A percentile compares a stretch with the other conserved stretches of the same genome.
Evolutionary conservation across 2,888 invertebrate species (phyloP).

Genomic region (Nowickia ferox): DNA sequence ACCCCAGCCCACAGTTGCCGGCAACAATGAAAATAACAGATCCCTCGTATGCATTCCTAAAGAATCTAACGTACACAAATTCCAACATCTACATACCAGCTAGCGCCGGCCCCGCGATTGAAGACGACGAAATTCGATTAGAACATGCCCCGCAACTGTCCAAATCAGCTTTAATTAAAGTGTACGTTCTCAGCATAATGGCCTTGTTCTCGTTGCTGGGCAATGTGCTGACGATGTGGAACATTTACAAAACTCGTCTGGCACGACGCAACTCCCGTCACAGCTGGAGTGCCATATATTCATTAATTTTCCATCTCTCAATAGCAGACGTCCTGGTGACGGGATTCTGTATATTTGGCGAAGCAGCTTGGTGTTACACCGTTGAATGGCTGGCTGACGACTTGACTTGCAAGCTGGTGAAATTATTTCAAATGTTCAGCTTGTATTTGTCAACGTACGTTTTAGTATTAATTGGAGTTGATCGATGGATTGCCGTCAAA

Average conservation of each 20-base stretch:
- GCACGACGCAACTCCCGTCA: constrained; percentile 85
- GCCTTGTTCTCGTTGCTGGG: constrained; percentile 89
- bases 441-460: constrained; percentile 92
- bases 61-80: constrained; percentile 56
- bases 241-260: constrained; percentile 87
- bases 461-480: constrained; percentile 91
- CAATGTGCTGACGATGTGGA: constrained; percentile 90
- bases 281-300: constrained; percentile 89
- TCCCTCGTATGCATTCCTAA: constrained; percentile 50
- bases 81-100: constrained; percentile 53
- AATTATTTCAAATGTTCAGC: constrained; percentile 92
- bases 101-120: constrained; percentile 56
- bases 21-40: constrained; percentile 55
- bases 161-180: constrained; percentile 86
- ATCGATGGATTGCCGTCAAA: constrained; percentile 91
- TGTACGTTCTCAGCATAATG: constrained; percentile 88
- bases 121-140: constrained; percentile 76
- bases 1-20: constrained; percentile 46
- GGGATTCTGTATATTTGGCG: constrained; percentile 91
- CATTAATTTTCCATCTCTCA: constrained; percentile 91
- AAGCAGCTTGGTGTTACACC: constrained; percentile 91
- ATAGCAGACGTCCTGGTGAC: constrained; percentile 92
- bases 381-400: constrained; percentile 93
- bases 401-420: constrained; percentile 90
- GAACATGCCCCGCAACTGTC: constrained; percentile 89